Base-by-base conservation (phyloP, 1,140 invertebrate species). In the Heterodera schachtii region DNA sequence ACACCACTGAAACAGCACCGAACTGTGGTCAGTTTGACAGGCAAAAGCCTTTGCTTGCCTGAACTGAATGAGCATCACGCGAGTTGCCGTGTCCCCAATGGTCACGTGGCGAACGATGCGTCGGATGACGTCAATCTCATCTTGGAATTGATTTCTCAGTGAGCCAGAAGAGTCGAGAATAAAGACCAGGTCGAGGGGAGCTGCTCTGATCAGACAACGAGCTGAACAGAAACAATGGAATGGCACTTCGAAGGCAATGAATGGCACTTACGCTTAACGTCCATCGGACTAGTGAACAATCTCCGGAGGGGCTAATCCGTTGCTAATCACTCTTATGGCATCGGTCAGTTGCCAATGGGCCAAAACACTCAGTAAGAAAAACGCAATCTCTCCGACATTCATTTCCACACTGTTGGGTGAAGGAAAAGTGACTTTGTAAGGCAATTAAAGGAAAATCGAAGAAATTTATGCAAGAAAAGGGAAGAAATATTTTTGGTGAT, bases 281-380 rank as follows among this genome's bases (percentile, higher is more conserved):
- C 84, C 64, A 89, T 82, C 21, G 88, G 88, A n/a, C 86, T 85
- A 74, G n/a, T 89, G 88, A 70, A 89, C 87, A 76, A 89, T 89
- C 80, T 89, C 87, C 31, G 87, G 87, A 52, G 87, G 87, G 43
- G 87, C 87, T 43, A 89, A 80, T 31, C 87, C 87, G 80, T 89
- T 89, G 74, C 85, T 81, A 69, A 89, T 89, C 11, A 90, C 81
- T 74, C 85, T 86, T 64, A 88, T 82, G 9, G 69, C n/a, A 46
- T 11, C 43, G 41, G 69, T 43, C 69, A 71, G 19, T 41, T 11
- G 69, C n/a, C 31, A 46, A 71, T 43, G 11, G 69, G 21, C 69
- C 16, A 64, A 64, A 19, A 19, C 19, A 19, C 4, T 11, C 57
- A 64, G 11, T 64, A 64, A 52, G 6, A 52, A 52, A 52, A 52